phyloP scores from a whole-genome alignment of 2,797 vertebrate species.

The Pantherophis vulpinus region DNA sequence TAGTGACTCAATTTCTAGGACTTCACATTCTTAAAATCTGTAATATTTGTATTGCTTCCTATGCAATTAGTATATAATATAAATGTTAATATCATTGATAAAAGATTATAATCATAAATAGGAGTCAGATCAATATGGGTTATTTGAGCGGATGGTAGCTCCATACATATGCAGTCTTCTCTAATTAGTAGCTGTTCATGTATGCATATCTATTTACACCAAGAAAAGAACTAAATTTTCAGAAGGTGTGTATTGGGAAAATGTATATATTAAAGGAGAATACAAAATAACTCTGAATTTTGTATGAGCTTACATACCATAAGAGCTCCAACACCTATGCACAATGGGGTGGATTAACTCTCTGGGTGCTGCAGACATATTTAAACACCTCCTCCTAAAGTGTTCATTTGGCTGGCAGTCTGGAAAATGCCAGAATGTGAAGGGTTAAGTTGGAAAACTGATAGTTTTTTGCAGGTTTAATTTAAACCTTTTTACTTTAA shows the following conservation, averaged over 20 bases:
- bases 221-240: conserved; percentile 25
- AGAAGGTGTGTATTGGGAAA: conserved; percentile 40
- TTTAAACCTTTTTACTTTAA: conserved; percentile 30
- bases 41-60: not conserved
- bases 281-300: conserved; percentile 58
- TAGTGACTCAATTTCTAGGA: not conserved
- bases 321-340: conserved; percentile 72
- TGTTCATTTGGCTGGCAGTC: conserved; percentile 72
- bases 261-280: conserved; percentile 50
- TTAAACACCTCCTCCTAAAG: conserved; percentile 68
- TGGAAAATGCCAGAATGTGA: conserved; percentile 72
- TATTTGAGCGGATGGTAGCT: not conserved
- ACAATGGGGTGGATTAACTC: conserved; percentile 68
- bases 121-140: not conserved
- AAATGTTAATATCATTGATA: not conserved
- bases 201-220: conserved; percentile 1
- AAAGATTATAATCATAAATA: not conserved
- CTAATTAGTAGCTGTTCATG: conserved; percentile 36
- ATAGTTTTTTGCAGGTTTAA: conserved; percentile 57
- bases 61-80: not conserved
- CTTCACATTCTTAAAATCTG: not conserved
- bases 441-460: conserved; percentile 66
- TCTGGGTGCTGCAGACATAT: conserved; percentile 67
- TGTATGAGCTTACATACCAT: conserved; percentile 68
- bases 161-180: not conserved